Evolutionary conservation across 2,888 invertebrate genomes (phyloP), one percentile per base, ranked within the genome.

Genomic region (Hedya salicella): DNA sequence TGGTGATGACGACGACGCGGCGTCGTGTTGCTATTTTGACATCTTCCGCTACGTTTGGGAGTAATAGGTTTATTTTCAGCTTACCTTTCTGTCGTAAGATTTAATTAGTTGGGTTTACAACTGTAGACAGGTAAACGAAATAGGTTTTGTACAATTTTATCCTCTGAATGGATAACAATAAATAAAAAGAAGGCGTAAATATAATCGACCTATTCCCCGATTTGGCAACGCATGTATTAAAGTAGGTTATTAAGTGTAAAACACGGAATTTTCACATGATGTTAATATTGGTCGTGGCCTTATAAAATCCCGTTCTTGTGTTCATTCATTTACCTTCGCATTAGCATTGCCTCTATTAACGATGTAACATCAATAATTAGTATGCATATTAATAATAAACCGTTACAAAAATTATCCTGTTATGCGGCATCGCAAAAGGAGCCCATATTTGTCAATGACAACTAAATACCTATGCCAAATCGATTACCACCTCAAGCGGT

Each of bases 1-100:
- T 86, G 88, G 25, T 25, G 25, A 25, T n/a, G n/a, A n/a, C n/a
- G n/a, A 85, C 85, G 84, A 77, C 78, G 80, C 67, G 74, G 71
- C 72, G 73, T 76, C 75, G 74, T 74, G 73, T 65, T 46, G 67
- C 66, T 69, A 69, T 71, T 62, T 71, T 68, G 57, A 68, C 68
- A 69, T 68, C 62, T 82, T 83, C 83, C 79, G n/a, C n/a, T 80
- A 76, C 71, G 75, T 81, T 71, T 66, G 69, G 56, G 40, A 60
- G 39, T 60, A 56, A 67, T 63, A 63, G 60, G 60, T 49, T 48
- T 53, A 49, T 60, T 61, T 53, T 21, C 19, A 40, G 39, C 14
- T 46, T 52, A 44, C 60, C 50, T 61, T 52, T 0, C 39, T 49
- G 19, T 49, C 54, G 54, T 62, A 42, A 62, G 19, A 13, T 44